Percentiles rank a stretch among this genome's conserved stretches.
These are phyloP conservation scores for Atherinosoma microstoma DNA, from an alignment of 2,797 vertebrate genomes.

Conservation along the genomic window DNA sequence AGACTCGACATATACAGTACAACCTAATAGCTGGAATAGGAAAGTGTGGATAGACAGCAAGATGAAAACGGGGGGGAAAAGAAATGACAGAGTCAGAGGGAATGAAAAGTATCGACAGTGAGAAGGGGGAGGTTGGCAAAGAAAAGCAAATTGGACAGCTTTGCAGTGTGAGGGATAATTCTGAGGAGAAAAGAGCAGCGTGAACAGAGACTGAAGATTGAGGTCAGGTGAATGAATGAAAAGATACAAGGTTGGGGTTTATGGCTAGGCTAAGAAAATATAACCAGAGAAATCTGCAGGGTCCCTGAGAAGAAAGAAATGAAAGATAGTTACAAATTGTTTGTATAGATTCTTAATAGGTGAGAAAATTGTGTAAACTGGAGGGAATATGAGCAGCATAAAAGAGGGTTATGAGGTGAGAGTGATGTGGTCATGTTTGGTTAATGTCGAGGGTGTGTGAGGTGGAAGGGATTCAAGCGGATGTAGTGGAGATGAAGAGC, in stretches of 20 bases:
- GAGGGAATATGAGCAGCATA: conserved; percentile 5
- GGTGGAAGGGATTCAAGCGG: conserved; percentile 3
- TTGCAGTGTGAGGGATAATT: conserved; percentile 17
- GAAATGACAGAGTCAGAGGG: conserved; percentile 12
- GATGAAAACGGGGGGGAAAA: background rate
- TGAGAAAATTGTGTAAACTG: background rate
- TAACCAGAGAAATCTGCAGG: background rate
- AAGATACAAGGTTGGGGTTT: background rate
- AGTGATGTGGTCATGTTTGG: conserved; percentile 16
- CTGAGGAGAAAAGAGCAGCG: conserved; percentile 31
- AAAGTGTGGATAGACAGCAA: conserved; percentile 10
- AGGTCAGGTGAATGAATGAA: conserved; percentile 16
- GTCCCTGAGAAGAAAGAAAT: conserved; percentile 4
- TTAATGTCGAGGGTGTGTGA: conserved; percentile 15
- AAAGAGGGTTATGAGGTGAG: background rate
- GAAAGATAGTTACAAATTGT: background rate
- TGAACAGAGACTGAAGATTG: conserved; percentile 7
- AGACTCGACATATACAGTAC: background rate
- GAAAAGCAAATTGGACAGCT: conserved; percentile 17
- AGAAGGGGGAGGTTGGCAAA: conserved; percentile 11
- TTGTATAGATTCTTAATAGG: conserved; percentile 7
- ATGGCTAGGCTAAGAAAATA: background rate
- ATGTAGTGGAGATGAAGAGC: conserved; percentile 25
- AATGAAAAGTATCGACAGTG: conserved; percentile 41
- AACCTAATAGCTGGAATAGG: conserved; percentile 23